A percentile compares a stretch with the other conserved stretches of the same genome.
Conservation (phyloP, 2,113 vertebrate species). For the Capreolus pygargus region DNA sequence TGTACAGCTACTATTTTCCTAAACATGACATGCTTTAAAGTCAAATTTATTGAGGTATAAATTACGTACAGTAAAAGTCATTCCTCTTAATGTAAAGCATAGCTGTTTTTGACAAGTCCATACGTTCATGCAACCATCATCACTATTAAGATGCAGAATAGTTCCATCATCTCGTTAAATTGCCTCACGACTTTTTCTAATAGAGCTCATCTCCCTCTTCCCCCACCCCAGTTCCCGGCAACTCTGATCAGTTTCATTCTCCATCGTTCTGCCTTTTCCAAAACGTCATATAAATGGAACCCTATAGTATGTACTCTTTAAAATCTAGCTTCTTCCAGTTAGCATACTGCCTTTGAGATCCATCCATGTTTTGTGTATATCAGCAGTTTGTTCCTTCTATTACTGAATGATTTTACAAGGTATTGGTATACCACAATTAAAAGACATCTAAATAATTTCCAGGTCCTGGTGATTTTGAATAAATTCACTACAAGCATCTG, state of each 20-base stretch:
- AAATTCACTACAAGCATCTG: background rate
- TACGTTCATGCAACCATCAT: background rate
- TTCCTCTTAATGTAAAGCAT: background rate
- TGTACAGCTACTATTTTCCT: background rate
- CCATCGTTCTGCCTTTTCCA: background rate
- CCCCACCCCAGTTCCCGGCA: too few relatives aligned
- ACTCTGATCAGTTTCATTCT: background rate
- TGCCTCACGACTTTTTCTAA: background rate
- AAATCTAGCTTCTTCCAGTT: constrained; percentile 19
- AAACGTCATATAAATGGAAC: background rate
- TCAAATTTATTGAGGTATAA: background rate
- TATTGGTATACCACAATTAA: background rate
- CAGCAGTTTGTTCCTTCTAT: background rate
- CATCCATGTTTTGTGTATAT: background rate
- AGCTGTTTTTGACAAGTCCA: background rate
- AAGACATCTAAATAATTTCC: background rate
- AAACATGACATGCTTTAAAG: background rate
- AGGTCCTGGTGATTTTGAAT: background rate
- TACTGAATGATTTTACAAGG: background rate
- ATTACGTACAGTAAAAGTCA: background rate
- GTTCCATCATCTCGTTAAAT: background rate
- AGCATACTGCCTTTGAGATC: background rate
- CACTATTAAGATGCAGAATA: background rate
- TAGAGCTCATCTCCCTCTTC: background rate
- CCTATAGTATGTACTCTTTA: background rate